These are phyloP conservation scores for Sebastes elongatus DNA, from an alignment of 2,797 vertebrate genomes.

Conservation along the genomic window DNA sequence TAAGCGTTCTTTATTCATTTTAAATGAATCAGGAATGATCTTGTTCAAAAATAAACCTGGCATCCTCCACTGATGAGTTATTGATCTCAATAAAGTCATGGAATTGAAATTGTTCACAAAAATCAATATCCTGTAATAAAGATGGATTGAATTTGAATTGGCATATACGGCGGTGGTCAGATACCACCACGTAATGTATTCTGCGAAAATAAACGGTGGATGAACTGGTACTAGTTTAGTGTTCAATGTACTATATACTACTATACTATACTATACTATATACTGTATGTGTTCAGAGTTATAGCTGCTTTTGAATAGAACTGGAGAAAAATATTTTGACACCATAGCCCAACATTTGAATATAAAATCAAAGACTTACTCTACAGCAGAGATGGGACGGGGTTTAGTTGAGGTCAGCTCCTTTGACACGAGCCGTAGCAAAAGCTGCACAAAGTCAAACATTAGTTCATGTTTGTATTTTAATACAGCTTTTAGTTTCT, in stretches of 20 bases:
- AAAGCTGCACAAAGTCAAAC: constrained; percentile 56
- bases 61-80: too few relatives aligned
- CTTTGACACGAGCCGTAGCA: constrained; percentile 78
- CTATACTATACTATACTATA: too few relatives aligned
- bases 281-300: background rate
- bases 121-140: too few relatives aligned
- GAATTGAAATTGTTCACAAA: too few relatives aligned
- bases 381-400: constrained; percentile 62
- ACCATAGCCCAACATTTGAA: background rate
- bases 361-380: constrained; percentile 70
- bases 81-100: too few relatives aligned
- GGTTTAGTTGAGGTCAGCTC: constrained; percentile 70
- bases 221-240: background rate
- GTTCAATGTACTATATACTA: background rate
- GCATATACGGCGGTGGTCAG: too few relatives aligned
- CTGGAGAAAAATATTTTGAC: background rate
- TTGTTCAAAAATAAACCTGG: too few relatives aligned
- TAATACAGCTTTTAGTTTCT: background rate
- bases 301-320: background rate
- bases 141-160: too few relatives aligned
- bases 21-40: background rate
- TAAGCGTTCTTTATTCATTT: background rate
- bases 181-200: too few relatives aligned
- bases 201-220: too few relatives aligned
- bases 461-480: background rate